Conservation (phyloP, 1,140 invertebrate species). For the Drosophila teissieri region DNA sequence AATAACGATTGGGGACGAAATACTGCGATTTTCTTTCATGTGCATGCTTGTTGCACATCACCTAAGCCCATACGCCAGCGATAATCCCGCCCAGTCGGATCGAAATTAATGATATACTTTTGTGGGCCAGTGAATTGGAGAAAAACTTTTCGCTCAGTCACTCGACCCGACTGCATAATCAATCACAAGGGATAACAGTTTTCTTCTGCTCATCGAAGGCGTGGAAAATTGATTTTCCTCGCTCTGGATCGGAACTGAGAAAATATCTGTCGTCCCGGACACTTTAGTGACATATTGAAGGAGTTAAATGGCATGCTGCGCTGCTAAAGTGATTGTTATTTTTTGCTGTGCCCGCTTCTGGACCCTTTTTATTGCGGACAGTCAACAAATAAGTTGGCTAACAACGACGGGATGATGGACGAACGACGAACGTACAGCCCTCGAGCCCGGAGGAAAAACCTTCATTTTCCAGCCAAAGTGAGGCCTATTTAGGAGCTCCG, state of each 20-base stretch:
- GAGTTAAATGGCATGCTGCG: conserved; percentile 68
- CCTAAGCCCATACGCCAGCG: not conserved
- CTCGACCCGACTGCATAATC: conserved; percentile 69
- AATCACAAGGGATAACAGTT: conserved; percentile 78
- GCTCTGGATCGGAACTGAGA: conserved; percentile 21
- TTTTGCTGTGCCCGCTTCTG: conserved; percentile 4
- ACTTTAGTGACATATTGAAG: conserved; percentile 79
- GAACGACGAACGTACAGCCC: conserved; percentile 5
- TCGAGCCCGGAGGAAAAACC: not conserved
- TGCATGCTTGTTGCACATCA: conserved; percentile 37
- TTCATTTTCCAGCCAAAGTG: not conserved
- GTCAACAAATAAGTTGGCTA: conserved; percentile 36
- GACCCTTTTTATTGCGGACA: conserved; percentile 17
- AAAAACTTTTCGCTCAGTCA: conserved; percentile 72
- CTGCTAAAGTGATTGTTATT: conserved; percentile 39
- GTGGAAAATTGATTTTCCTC: conserved; percentile 74
- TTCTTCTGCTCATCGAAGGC: conserved; percentile 54
- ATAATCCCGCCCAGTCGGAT: conserved; percentile 10
- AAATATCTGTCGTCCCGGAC: conserved; percentile 70
- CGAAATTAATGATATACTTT: conserved; percentile 74
- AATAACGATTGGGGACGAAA: too few relatives aligned
- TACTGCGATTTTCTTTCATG: not conserved
- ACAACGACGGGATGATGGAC: conserved; percentile 27
- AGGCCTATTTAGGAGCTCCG: conserved; percentile 10
- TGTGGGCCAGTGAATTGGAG: conserved; percentile 59